phyloP scores from a whole-genome alignment of 2,888 invertebrate species.

The Dione juno region DNA sequence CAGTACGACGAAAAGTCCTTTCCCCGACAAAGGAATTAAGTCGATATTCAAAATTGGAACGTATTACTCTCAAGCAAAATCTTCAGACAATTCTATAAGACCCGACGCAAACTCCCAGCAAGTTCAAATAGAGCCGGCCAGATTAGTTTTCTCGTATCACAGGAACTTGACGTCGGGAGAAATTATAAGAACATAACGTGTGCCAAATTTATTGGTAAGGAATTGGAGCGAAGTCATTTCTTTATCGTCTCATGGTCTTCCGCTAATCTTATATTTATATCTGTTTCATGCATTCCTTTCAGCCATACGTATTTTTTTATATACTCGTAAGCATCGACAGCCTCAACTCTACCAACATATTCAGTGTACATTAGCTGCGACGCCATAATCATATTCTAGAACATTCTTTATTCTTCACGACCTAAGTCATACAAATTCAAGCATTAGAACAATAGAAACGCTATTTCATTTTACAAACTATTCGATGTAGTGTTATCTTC shows the following conservation, averaged over 20 bases:
- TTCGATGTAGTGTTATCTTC: background rate
- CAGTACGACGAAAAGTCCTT: constrained; percentile 82
- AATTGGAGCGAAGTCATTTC: constrained; percentile 57
- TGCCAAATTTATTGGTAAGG: constrained; percentile 76
- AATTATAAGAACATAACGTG: constrained; percentile 60
- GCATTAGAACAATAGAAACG: constrained; percentile 2
- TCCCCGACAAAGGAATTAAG: constrained; percentile 68
- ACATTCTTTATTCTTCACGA: constrained; percentile 27
- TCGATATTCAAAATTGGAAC: constrained; percentile 78
- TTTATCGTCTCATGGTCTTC: constrained; percentile 49
- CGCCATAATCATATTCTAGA: constrained; percentile 37
- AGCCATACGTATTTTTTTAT: constrained; percentile 38
- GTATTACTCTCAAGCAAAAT: constrained; percentile 73
- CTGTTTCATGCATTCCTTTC: constrained; percentile 42
- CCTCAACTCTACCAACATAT: constrained; percentile 30
- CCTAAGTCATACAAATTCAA: constrained; percentile 22
- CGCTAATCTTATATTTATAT: constrained; percentile 40
- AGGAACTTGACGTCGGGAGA: constrained; percentile 73
- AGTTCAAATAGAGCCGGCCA: constrained; percentile 77
- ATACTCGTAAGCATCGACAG: constrained; percentile 20
- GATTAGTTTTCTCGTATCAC: constrained; percentile 69
- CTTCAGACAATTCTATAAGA: constrained; percentile 76
- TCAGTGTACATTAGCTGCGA: constrained; percentile 30
- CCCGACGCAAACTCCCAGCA: constrained; percentile 79
- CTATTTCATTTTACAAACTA: constrained; percentile 8